Evolutionary conservation across 2,797 vertebrate genomes (phyloP).

Genomic region (Cuniculus paca): DNA sequence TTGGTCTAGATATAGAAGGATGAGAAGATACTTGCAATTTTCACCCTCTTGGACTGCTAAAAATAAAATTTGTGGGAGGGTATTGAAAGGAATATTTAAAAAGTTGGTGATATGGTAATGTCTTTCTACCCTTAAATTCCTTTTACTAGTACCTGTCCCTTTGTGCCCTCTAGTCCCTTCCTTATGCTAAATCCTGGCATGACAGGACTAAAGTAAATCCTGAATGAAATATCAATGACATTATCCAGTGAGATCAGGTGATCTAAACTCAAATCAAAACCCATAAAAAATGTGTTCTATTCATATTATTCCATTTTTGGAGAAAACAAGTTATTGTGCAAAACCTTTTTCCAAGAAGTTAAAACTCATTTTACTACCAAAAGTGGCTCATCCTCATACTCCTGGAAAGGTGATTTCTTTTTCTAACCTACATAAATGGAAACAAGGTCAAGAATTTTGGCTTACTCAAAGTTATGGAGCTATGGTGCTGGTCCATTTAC

Average conservation of each 20-base stretch:
- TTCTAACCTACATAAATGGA: not conserved
- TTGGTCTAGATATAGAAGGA: not conserved
- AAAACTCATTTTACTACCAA: not conserved
- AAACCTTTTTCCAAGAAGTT: not conserved
- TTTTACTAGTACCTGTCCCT: not conserved
- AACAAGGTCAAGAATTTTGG: not conserved
- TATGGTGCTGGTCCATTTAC: not conserved
- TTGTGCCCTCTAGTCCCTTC: not conserved
- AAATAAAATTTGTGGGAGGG: not conserved
- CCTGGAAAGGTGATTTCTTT: not conserved
- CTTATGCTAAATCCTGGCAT: not conserved
- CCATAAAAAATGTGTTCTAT: not conserved
- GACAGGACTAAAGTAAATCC: not conserved
- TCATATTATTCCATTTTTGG: not conserved
- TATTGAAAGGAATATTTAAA: not conserved
- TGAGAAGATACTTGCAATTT: not conserved
- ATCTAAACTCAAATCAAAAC: not conserved
- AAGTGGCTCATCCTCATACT: not conserved
- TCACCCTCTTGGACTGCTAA: not conserved
- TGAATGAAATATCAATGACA: not conserved
- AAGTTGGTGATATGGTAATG: not conserved
- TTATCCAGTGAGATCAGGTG: not conserved
- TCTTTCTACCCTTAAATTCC: not conserved
- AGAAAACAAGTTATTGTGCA: not conserved
- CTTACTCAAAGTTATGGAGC: not conserved